Conservation (phyloP, 2,888 invertebrate genomes). For the Acanthoscelides obtectus region DNA sequence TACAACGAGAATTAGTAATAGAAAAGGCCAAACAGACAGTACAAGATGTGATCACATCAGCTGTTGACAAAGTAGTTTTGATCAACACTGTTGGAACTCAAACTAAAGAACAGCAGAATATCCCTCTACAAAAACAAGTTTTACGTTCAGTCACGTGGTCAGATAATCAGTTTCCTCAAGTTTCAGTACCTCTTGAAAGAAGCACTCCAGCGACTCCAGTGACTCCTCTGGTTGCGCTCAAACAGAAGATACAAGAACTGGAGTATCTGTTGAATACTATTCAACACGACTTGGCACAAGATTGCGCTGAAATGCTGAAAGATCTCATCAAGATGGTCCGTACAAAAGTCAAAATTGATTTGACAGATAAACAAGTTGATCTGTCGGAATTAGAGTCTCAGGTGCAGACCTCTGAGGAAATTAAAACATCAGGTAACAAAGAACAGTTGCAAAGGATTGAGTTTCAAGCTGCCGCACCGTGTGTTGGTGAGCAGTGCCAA, state of each 20-base stretch:
- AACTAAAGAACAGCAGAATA: slow-evolving; percentile 7
- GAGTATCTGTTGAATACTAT: background rate
- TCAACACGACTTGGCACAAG: background rate
- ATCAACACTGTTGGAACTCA: slow-evolving; percentile 15
- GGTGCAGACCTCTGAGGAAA: slow-evolving; percentile 2
- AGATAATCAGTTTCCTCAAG: background rate
- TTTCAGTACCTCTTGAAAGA: background rate
- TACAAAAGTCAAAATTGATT: background rate
- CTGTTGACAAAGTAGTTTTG: slow-evolving; percentile 13
- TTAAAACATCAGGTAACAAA: slow-evolving; percentile 2
- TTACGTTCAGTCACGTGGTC: background rate
- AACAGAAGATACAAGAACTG: background rate
- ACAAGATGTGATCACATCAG: slow-evolving; percentile 23
- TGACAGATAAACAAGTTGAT: background rate
- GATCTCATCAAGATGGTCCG: background rate
- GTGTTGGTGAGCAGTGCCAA: slow-evolving; percentile 15
- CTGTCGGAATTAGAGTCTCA: background rate
- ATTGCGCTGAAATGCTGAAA: background rate
- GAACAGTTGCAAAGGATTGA: slow-evolving; percentile 24
- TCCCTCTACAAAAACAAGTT: background rate
- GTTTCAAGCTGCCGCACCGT: slow-evolving; percentile 21
- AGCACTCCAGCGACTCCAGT: background rate
- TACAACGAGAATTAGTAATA: slow-evolving; percentile 20
- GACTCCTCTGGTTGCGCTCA: background rate
- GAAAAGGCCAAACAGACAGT: slow-evolving; percentile 26